phyloP scores from a whole-genome alignment of 1,140 invertebrate species.

The Lysiphlebus fabarum region DNA sequence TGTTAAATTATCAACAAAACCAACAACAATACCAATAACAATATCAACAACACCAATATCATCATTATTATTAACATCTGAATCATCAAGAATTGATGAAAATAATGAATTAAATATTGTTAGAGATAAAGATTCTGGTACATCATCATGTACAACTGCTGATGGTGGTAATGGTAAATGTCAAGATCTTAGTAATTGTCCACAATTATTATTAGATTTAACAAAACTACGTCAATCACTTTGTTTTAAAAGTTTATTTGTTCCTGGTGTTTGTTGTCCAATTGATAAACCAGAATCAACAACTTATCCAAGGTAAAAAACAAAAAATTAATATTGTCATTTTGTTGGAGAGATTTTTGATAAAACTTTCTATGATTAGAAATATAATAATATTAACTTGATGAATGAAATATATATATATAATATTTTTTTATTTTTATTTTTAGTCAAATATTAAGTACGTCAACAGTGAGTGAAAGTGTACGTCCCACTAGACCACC shows the following conservation, averaged over 20 bases:
- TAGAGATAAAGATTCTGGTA: slow-evolving; percentile 37
- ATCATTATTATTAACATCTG: slow-evolving; percentile 27
- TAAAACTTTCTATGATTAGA: slow-evolving; percentile 10
- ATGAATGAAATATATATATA: slow-evolving; percentile 1
- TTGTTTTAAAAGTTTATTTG: slow-evolving; percentile 88
- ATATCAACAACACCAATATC: slow-evolving; percentile 33
- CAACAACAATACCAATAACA: slow-evolving; percentile 44
- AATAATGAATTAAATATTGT: slow-evolving; percentile 30
- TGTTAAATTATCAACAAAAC: slow-evolving; percentile 60
- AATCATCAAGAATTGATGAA: slow-evolving; percentile 4
- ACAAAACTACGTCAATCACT: slow-evolving; percentile 78
- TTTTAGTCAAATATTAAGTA: slow-evolving; percentile 17
- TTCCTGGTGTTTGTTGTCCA: slow-evolving; percentile 89
- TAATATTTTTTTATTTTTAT: slow-evolving; percentile 20
- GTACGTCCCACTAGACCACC: slow-evolving; percentile 32
- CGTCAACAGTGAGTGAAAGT: slow-evolving; percentile 18
- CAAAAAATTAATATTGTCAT: not conserved
- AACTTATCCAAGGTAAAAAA: slow-evolving; percentile 30
- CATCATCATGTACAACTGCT: slow-evolving; percentile 72
- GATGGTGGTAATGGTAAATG: slow-evolving; percentile 76
- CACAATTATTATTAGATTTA: slow-evolving; percentile 79
- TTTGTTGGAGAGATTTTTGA: not conserved
- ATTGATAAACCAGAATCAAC: slow-evolving; percentile 44
- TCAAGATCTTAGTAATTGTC: slow-evolving; percentile 84
- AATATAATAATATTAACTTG: not conserved